Evolutionary conservation across 1,140 invertebrate species (phyloP).

Genomic region (Zophobas morio): DNA sequence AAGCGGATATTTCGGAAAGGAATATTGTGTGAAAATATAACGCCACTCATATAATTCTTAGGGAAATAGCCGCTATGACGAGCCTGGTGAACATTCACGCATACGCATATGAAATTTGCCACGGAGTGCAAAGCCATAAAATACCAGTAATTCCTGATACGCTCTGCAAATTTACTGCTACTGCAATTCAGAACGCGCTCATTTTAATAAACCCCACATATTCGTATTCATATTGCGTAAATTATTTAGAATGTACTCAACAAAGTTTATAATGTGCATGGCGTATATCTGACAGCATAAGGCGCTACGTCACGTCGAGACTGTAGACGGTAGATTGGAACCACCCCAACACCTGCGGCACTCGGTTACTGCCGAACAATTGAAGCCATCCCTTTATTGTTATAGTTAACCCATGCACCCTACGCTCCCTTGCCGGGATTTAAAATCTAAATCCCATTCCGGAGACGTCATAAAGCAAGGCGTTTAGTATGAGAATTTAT

Average conservation of each 20-base stretch:
- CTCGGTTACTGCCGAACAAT: slow-evolving; percentile 52
- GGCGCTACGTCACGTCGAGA: slow-evolving; percentile 56
- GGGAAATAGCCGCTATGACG: slow-evolving; percentile 37
- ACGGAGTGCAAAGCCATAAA: slow-evolving; percentile 65
- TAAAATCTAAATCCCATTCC: slow-evolving; percentile 46
- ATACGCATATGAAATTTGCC: slow-evolving; percentile 61
- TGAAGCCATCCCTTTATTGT: slow-evolving; percentile 57
- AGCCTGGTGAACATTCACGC: slow-evolving; percentile 52
- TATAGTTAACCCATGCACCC: slow-evolving; percentile 52
- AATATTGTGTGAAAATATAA: slow-evolving; percentile 38
- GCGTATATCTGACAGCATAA: slow-evolving; percentile 63
- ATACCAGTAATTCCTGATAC: slow-evolving; percentile 66
- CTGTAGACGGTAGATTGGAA: slow-evolving; percentile 53
- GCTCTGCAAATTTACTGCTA: slow-evolving; percentile 63
- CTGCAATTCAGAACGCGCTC: slow-evolving; percentile 63
- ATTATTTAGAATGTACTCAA: slow-evolving; percentile 67
- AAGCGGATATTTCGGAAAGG: slow-evolving; percentile 14
- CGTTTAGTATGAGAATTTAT: slow-evolving; percentile 44
- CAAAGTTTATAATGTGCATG: slow-evolving; percentile 65
- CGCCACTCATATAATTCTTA: slow-evolving; percentile 37
- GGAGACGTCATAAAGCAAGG: slow-evolving; percentile 42
- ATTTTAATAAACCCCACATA: slow-evolving; percentile 65
- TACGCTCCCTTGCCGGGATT: slow-evolving; percentile 20
- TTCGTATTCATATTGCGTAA: slow-evolving; percentile 68
- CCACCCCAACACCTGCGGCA: slow-evolving; percentile 53